Conservation (phyloP, 2,888 invertebrate species). For the Lasioglossum villosulum region DNA sequence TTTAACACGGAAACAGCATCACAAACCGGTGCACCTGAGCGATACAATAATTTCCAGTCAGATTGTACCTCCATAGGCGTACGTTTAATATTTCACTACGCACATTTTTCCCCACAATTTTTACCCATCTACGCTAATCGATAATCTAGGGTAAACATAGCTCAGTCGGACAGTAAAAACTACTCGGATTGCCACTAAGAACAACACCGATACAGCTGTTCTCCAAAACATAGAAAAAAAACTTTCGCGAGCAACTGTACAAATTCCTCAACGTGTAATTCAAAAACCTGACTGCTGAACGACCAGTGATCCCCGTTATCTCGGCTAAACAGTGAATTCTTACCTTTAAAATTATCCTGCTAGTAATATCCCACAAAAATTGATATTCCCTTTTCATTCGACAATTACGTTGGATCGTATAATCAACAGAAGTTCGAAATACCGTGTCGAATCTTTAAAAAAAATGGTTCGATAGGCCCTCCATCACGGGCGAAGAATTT, state of each 20-base stretch:
- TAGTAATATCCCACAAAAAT: neutral
- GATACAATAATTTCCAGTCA: conserved; percentile 43
- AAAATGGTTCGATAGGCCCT: neutral
- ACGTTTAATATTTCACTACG: conserved; percentile 29
- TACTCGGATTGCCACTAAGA: too few relatives aligned
- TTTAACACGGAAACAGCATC: neutral
- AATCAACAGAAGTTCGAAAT: neutral
- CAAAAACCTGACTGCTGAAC: neutral
- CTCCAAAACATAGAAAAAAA: neutral
- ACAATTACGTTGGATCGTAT: neutral
- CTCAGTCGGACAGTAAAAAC: neutral
- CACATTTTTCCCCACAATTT: neutral
- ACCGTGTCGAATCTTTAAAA: neutral
- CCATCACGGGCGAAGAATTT: neutral
- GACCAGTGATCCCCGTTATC: neutral
- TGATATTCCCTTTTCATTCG: neutral
- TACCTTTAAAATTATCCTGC: neutral
- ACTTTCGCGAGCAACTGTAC: neutral
- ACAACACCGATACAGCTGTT: neutral
- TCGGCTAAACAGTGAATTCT: neutral
- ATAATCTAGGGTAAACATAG: neutral
- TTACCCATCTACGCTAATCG: neutral
- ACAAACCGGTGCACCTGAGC: neutral
- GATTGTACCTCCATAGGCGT: conserved; percentile 62
- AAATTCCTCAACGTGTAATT: neutral